Conservation (phyloP, 1,140 invertebrate species). For the Pseudomyrmex sp. region DNA sequence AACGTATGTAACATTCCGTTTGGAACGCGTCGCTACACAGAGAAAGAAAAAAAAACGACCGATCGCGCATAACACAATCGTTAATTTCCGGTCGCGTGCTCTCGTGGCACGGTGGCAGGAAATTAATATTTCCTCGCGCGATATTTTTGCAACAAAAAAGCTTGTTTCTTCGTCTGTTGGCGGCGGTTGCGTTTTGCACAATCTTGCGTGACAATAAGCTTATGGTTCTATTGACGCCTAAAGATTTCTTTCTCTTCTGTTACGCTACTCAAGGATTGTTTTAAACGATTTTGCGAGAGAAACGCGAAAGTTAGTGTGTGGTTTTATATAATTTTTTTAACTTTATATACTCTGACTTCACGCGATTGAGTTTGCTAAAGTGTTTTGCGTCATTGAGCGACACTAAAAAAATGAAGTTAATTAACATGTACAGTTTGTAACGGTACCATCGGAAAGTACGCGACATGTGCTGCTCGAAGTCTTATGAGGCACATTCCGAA, state of each 20-base stretch:
- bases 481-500: neutral
- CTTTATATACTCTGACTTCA: too few species aligned
- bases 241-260: neutral
- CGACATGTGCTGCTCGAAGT: neutral
- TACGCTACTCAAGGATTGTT: neutral
- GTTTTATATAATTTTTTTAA: neutral
- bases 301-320: neutral
- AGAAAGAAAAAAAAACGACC: conserved; percentile 6
- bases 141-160: neutral
- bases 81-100: conserved; percentile 25
- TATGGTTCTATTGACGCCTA: conserved; percentile 12
- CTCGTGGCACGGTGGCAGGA: neutral
- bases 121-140: conserved; percentile 31
- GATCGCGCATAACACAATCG: conserved; percentile 7
- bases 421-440: conserved; percentile 43
- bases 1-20: conserved; percentile 15
- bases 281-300: neutral
- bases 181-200: neutral
- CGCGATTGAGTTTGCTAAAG: too few species aligned
- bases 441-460: neutral
- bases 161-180: neutral
- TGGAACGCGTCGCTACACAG: conserved; percentile 17
- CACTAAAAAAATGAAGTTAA: conserved; percentile 30
- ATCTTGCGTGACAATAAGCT: neutral
- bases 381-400: neutral